Evolutionary conservation across 2,888 invertebrate species (phyloP).

Genomic region (Julus scanicus): DNA sequence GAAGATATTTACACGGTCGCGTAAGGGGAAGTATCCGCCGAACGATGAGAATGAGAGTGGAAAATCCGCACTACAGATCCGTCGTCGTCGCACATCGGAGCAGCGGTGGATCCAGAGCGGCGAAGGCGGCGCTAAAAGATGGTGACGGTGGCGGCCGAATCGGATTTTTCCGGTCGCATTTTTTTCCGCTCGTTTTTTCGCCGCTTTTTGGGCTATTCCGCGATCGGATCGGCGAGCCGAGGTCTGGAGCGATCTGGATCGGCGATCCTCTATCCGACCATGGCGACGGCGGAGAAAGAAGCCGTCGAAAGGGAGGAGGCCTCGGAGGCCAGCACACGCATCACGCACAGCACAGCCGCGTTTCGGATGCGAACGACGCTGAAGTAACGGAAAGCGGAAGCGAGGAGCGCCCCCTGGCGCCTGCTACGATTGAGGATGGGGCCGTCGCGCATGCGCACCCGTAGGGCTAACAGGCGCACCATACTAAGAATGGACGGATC

Average conservation of each 20-base stretch:
- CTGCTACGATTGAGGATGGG: background rate
- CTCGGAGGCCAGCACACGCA: constrained; percentile 39
- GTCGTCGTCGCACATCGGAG: background rate
- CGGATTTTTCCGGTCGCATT: constrained; percentile 12
- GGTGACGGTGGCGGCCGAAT: background rate
- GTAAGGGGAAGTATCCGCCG: background rate
- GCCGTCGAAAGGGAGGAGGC: background rate
- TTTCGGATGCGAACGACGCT: background rate
- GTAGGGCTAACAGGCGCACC: background rate
- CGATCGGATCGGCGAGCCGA: background rate
- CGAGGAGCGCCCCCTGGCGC: background rate
- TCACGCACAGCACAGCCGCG: constrained; percentile 26
- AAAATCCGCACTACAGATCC: constrained; percentile 34
- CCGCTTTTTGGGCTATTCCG: background rate
- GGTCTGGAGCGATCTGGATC: background rate
- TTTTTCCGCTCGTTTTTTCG: background rate
- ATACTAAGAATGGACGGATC: background rate
- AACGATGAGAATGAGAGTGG: background rate
- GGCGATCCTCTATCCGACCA: background rate
- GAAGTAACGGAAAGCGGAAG: constrained; percentile 35
- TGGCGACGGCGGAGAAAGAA: constrained; percentile 19
- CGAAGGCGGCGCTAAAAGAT: background rate
- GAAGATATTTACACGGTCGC: too few relatives aligned
- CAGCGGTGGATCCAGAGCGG: background rate
- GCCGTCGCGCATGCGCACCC: background rate